Percentiles rank a stretch among this genome's conserved stretches.
These are phyloP conservation scores for Chrysotoxum bicinctum DNA, from an alignment of 2,888 invertebrate genomes.

Conservation along the genomic window DNA sequence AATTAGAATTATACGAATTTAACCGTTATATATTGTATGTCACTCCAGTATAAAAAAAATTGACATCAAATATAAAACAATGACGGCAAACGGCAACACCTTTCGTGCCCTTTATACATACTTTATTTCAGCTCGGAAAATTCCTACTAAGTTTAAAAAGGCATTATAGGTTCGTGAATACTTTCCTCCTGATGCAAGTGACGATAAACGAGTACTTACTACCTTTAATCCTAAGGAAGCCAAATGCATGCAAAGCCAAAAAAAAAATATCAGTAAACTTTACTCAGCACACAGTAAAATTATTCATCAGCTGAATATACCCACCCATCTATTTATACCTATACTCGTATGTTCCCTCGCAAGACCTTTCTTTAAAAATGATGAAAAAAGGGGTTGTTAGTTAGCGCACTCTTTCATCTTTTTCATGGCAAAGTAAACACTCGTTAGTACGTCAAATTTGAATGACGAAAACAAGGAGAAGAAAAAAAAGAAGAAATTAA, in stretches of 20 bases:
- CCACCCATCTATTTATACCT: not conserved
- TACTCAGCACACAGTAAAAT: not conserved
- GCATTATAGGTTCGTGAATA: not conserved
- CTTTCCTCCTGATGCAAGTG: not conserved
- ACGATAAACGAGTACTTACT: not conserved
- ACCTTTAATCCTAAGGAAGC: slow-evolving; percentile 44
- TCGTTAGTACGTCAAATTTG: slow-evolving; percentile 63
- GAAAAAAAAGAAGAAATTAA: not conserved
- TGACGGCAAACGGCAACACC: not conserved
- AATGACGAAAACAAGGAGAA: not conserved
- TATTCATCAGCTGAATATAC: not conserved
- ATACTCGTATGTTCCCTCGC: not conserved
- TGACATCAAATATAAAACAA: too few species aligned
- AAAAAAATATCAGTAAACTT: not conserved
- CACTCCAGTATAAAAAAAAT: too few species aligned
- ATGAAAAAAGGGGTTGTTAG: slow-evolving; percentile 35
- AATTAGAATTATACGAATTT: too few species aligned
- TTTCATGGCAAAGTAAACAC: slow-evolving; percentile 66
- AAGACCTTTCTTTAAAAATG: not conserved
- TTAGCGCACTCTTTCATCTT: slow-evolving; percentile 55
- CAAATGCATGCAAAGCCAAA: slow-evolving; percentile 34
- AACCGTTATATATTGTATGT: too few species aligned
- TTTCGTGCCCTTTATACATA: not conserved
- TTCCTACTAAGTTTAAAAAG: not conserved
- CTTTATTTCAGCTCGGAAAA: not conserved